Conservation (phyloP, 1,140 invertebrate genomes). For the Drosophila gunungcola region DNA sequence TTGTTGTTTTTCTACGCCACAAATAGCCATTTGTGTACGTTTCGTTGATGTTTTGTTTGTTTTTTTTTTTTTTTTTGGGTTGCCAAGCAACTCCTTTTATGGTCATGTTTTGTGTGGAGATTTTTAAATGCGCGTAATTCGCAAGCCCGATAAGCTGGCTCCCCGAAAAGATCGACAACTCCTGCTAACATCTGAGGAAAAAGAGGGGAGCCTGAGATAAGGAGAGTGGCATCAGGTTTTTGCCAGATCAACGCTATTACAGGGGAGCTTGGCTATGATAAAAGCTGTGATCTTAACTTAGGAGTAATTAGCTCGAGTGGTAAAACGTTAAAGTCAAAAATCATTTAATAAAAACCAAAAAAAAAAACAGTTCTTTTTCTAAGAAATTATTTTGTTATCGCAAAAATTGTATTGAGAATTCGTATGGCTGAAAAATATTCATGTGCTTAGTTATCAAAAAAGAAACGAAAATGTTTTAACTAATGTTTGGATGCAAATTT, state of each 20-base stretch:
- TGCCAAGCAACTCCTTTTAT: constrained; percentile 55
- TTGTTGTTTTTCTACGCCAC: constrained; percentile 33
- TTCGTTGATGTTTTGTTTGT: constrained; percentile 24
- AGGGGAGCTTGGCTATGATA: constrained; percentile 1
- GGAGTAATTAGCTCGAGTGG: background rate
- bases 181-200: constrained; percentile 8
- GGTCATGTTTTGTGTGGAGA: constrained; percentile 60
- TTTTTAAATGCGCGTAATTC: constrained; percentile 36
- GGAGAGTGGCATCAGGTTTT: constrained; percentile 20
- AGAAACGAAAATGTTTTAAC: too few species aligned
- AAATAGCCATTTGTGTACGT: constrained; percentile 63
- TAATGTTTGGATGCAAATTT: too few species aligned
- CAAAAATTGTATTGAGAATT: too few species aligned
- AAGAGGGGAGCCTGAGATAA: constrained; percentile 5
- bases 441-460: too few species aligned
- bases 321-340: too few species aligned
- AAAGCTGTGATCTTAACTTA: background rate
- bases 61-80: constrained; percentile 14
- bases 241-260: constrained; percentile 1
- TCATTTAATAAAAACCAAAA: too few species aligned
- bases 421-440: too few species aligned
- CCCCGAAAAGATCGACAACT: constrained; percentile 13
- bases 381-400: too few species aligned
- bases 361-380: too few species aligned
- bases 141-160: constrained; percentile 52